Base-by-base conservation (phyloP, 2,888 invertebrate species). In the Lepetodrilus schrolli region DNA sequence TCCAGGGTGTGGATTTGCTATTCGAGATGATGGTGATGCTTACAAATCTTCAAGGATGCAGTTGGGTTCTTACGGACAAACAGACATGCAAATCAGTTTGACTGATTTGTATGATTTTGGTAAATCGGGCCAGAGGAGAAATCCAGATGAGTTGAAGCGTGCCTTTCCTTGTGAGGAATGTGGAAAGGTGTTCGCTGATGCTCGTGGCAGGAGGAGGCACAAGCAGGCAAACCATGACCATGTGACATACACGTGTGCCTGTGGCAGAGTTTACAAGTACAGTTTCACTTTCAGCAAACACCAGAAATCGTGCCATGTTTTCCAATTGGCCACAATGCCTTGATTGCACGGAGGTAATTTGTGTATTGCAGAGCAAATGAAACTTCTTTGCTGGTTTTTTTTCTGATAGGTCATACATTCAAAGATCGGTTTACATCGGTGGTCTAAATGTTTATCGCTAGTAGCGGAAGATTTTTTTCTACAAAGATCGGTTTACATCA, bases 161-260 rank as follows among this genome's bases (percentile, higher is more conserved):
- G 30, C 7, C 5, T 58, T 58, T n/a, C 58, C 58, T n/a, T 58
- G 58, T 58, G 58, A 58, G 26, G 26, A 58, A 17, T 58, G 58
- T 34, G 58, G 34, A 13, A 58, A 58, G 7, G 58, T 58, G n/a
- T 58, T 58, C 34, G 58, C 58, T 7, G 58, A 58, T 58, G 58
- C 58, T 0, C 26, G 58, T 30, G 58, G 58, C 34, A 8, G 58
- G 17, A 58, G 30, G n/a, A 23, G 58, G n/a, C 58, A 58, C 21
- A 58, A 30, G 7, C 30, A 58, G 26, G 58, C 58, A 10, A 23
- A 30, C 30, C 58, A 58, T 58, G 58, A 58, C 17, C 34, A 17
- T 34, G 30, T 58, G 7, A 58, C 58, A 17, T 58, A 58, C n/a
- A 58, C 58, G n/a, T 58, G 58, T 30, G 30, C 30, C 2, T 58